Evolutionary conservation across 1,140 invertebrate species (phyloP).

Genomic region (Drosophila pallidifrons): DNA sequence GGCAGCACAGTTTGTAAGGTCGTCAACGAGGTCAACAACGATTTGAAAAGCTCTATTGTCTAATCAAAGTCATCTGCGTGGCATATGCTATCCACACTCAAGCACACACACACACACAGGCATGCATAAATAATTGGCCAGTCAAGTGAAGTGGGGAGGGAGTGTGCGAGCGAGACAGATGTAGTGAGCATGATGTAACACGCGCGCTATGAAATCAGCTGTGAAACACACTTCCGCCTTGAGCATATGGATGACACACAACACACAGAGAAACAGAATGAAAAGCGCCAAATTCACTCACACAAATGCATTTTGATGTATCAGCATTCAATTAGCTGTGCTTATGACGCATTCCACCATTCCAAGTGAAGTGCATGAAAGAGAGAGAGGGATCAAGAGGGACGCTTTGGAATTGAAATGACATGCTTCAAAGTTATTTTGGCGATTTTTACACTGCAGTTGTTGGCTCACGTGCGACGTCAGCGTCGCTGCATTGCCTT

Average conservation of each 20-base stretch:
- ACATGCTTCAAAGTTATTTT: conserved; percentile 30
- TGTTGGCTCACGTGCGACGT: not conserved
- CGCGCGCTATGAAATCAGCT: conserved; percentile 33
- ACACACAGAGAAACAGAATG: not conserved
- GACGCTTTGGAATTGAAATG: conserved; percentile 22
- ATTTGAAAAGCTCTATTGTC: conserved; percentile 60
- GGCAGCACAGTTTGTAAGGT: conserved; percentile 65
- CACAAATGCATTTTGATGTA: conserved; percentile 2
- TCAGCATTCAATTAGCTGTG: conserved; percentile 8
- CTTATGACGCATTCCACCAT: conserved; percentile 23
- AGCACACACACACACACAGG: conserved; percentile 1
- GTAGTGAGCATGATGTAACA: conserved; percentile 29
- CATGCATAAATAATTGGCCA: conserved; percentile 39
- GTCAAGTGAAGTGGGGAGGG: conserved; percentile 4
- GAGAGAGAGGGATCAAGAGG: not conserved
- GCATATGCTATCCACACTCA: conserved; percentile 16
- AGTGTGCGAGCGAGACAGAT: conserved; percentile 6
- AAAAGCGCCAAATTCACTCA: conserved; percentile 18
- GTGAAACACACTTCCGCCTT: conserved; percentile 36
- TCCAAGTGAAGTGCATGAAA: conserved; percentile 43
- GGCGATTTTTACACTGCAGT: conserved; percentile 37
- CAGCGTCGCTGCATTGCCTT: conserved; percentile 22
- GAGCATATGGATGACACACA: conserved; percentile 11
- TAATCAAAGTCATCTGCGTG: conserved; percentile 53
- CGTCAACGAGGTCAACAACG: conserved; percentile 70